Evolutionary conservation across 1,140 invertebrate genomes (phyloP), one percentile per base, ranked within the genome.

Genomic region (Aphelinus certus): DNA sequence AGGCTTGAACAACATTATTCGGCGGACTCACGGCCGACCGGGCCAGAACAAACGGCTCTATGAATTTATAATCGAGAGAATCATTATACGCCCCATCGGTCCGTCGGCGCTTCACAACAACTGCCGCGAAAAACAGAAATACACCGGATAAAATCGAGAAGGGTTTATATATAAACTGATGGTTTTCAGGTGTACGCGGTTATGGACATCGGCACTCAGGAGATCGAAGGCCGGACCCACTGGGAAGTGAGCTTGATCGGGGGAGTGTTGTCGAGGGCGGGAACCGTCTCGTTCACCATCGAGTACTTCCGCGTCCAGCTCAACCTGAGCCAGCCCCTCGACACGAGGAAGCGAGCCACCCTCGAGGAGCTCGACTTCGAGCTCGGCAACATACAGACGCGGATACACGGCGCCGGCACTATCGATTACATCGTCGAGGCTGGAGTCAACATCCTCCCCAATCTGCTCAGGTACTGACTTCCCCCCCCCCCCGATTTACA

Each of bases 371-470:
- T 96, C 7, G 90, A 95, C 79, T 85, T 96, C 10, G 93, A 94
- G 85, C 83, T 96, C 78, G 95, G 95, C 26, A 95, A 95, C 81
- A 95, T 96, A 77, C 94, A 95, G 85, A 88, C 94, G 0, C 80
- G 86, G 51, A 81, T 87, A 65, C 85, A 95, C 78, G 95, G 95
- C 3, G 92, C 94, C 0, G 94, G 95, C 55, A 95, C 94, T 0
- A 61, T 94, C 10, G 95, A 96, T 85, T 96, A 95, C 82, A 78
- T 93, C 3, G 87, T 95, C 60, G 95, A 96, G 87, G 92, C 94
- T 71, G 89, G 87, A 1, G 88, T 95, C 0, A 96, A 96, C 83
- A 88, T 96, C 75, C 77, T 95, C 58, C 94, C 95, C 1, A 96
- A 96, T 89, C 84, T 96, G 61, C 87, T 96, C 67, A 89, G 95